Evolutionary conservation across 1,140 invertebrate genomes (phyloP), one percentile per base, ranked within the genome.

Genomic region (Ptiloglossa arizonensis): DNA sequence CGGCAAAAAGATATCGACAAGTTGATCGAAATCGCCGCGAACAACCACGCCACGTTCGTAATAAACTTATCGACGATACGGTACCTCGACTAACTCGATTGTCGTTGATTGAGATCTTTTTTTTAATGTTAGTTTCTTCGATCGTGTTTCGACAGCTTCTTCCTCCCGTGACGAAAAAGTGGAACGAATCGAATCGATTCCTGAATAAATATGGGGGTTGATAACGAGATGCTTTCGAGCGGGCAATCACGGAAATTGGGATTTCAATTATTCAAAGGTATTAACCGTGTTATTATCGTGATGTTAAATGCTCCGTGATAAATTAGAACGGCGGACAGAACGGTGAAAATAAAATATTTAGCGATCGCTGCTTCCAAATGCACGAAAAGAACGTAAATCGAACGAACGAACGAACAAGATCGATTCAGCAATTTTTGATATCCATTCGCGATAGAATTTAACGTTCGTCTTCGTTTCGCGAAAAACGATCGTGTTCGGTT

Each of bases 201-300:
- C 46, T 8, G 13, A 8, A 29, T 19, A 8, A 13, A 17, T 17
- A 66, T 13, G 19, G 62, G 19, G 8, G 3, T 1, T 17, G 17
- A 22, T 17, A 2, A 0, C 5, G 17, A 1, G 17, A 11, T 19
- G 11, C 24, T 8, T 35, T 19, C 29, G 1, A 35, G 8, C 6
- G 1, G n/a, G 32, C 11, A 2, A 4, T n/a, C 35, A 9, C 5
- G 5, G 52, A 22, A 44, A 41, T 44, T 32, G 24, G 13, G 4
- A 32, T 29, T 32, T 5, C 19, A 56, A 46, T 70, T 70, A 70
- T 70, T 29, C 19, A 44, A 24, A 70, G 11, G 19, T n/a, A 13
- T 4, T 27, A 6, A 2, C 15, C 9, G 1, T 0, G 4, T n/a
- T 57, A 44, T 41, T 70, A 17, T 5, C 3, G 8, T 0, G 15